Evolutionary conservation across 1,140 invertebrate species (phyloP), one percentile per base, ranked within the genome.

Genomic region (Euura saliciscinereae): DNA sequence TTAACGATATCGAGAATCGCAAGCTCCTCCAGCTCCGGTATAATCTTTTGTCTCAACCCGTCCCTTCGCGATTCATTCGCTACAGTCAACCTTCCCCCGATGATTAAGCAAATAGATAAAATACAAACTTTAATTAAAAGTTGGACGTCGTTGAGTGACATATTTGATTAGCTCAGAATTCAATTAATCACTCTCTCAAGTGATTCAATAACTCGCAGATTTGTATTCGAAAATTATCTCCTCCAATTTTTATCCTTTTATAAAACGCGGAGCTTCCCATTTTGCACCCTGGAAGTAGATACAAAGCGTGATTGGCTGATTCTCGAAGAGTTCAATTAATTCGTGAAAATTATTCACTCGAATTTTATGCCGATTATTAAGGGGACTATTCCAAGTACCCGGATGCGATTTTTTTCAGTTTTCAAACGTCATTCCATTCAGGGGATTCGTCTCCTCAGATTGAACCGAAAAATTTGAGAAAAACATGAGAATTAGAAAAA

Each of bases 71-170:
- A 69, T 70, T 45, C 51, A 59, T 59, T 69, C 74, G 71, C 73
- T 79, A 73, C 82, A 85, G 82, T 84, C 84, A 83, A 84, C 80
- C 28, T 28, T 83, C 83, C 76, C 75, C 80, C 80, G 83, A 87
- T 86, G 85, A 87, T 87, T 86, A 87, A 86, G 85, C 85, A 87
- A 87, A 87, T 87, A 86, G 86, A 87, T 87, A 87, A 87, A 86
- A 84, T 86, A 84, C 81, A 82, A 87, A 87, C 80, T 87, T 87
- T 87, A 86, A 87, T 87, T 87, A 87, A 87, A 87, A 87, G 82
- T 59, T 84, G 81, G 86, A 86, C 84, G 83, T 28, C 28, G 85
- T 80, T 87, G 86, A 87, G 81, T 85, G 86, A 87, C 86, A 84
- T 84, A 86, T 87, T 87, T 87, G 85, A 87, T 87, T 87, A 87